phyloP scores from a whole-genome alignment of 2,797 vertebrate species.

The Anisognathus igniventris region DNA sequence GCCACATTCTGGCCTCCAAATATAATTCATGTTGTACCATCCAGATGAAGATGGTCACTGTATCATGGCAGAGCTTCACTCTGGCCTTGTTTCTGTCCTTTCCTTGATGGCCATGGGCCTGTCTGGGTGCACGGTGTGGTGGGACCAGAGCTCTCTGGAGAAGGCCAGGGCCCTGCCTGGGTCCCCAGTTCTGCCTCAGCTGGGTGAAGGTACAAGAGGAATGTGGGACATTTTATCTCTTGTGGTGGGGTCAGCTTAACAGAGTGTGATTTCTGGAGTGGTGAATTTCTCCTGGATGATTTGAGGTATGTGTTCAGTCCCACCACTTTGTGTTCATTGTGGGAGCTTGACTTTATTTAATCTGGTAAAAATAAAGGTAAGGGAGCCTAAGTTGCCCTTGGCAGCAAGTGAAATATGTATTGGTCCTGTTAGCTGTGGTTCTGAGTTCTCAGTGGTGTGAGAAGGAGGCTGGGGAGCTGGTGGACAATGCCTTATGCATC shows the following conservation, averaged over 20 bases:
- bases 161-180: not conserved
- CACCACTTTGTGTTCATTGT: not conserved
- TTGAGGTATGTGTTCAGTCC: not conserved
- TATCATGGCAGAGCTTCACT: not conserved
- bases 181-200: not conserved
- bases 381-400: not conserved
- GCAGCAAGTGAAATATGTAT: not conserved
- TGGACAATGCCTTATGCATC: not conserved
- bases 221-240: not conserved
- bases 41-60: not conserved
- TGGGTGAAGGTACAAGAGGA: fast-evolving
- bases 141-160: not conserved
- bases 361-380: not conserved
- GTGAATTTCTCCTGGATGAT: not conserved
- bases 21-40: not conserved
- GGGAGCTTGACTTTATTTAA: not conserved
- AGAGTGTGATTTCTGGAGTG: not conserved
- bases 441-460: not conserved
- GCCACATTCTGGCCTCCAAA: not conserved
- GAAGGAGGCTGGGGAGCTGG: not conserved
- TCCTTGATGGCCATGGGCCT: not conserved
- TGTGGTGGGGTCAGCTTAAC: not conserved
- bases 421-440: not conserved
- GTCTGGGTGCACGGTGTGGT: fast-evolving
- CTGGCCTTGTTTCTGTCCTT: not conserved